Evolutionary conservation across 2,888 invertebrate species (phyloP), one percentile per base, ranked within the genome.

Genomic region (Cistogaster globosa): DNA sequence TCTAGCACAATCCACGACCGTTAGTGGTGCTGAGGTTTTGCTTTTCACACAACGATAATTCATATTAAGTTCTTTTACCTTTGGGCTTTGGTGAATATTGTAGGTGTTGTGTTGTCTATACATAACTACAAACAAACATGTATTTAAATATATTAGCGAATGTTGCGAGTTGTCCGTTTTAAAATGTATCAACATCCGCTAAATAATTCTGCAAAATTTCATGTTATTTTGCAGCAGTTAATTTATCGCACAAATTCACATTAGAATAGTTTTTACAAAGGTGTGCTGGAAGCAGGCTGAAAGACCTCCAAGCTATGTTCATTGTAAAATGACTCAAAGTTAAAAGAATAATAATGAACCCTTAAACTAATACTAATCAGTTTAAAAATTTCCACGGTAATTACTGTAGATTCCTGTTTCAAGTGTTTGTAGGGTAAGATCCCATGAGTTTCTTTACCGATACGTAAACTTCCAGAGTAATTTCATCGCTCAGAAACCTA

Each of bases 1-100:
- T 87, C 89, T 87, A 87, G 87, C 87, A 90, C 88, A 89, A 88
- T 89, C 87, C 8, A 65, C 18, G 2, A 1, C 12, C 22, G n/a
- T 51, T 38, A 26, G 55, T 55, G 14, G 67, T 26, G 60, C 55
- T 55, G 62, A 69, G 63, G 69, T 69, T 78, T 69, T 42, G 60
- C 20, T 26, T 18, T 18, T 32, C 38, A 51, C 77, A 55, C 42
- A 26, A 42, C 20, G 42, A 62, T 51, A 53, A 22, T 62, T 48
- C 38, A 42, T 53, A 20, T n/a, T 42, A 14, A 12, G 36, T 18
- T 1, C 22, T 63, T 45, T 45, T n/a, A n/a, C 20, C 45, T 22
- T 20, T 55, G 4, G n/a, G 7, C 11, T 14, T n/a, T 14, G 20
- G 42, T 62, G 42, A 38, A 38, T 12, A 14, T 2, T 16, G 42